Conservation (phyloP, 2,888 invertebrate genomes). For the Eurytoma adleriae region DNA sequence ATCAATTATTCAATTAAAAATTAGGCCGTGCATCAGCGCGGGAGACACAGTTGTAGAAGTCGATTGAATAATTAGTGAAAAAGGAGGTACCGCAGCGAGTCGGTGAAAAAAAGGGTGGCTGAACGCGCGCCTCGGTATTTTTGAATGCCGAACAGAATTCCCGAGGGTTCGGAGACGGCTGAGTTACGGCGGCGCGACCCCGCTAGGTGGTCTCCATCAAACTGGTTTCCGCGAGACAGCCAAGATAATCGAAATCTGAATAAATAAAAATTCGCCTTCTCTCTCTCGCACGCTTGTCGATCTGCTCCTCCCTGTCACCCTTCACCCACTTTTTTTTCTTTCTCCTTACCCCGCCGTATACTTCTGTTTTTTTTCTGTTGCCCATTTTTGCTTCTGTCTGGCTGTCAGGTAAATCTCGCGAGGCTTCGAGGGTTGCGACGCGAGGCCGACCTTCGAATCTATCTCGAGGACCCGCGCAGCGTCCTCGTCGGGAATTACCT, state of each 20-base stretch:
- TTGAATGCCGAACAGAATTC: conserved; percentile 60
- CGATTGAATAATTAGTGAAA: conserved; percentile 34
- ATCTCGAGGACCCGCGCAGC: conserved; percentile 18
- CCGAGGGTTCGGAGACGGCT: conserved; percentile 61
- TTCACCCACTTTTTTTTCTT: conserved; percentile 44
- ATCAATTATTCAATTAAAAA: conserved; percentile 31
- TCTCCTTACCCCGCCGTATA: not conserved
- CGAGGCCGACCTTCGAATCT: conserved; percentile 48
- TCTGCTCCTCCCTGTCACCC: conserved; percentile 52
- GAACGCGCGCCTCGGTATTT: conserved; percentile 28
- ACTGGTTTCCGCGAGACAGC: conserved; percentile 63
- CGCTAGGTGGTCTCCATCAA: conserved; percentile 68
- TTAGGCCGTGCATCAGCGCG: not conserved
- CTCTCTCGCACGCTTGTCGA: conserved; percentile 48
- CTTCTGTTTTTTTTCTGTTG: conserved; percentile 28
- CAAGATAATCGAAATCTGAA: conserved; percentile 70
- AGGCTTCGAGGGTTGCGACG: conserved; percentile 51
- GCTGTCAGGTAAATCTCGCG: conserved; percentile 58
- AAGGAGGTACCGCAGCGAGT: conserved; percentile 18
- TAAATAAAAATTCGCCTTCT: conserved; percentile 65
- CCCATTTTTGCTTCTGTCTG: conserved; percentile 40
- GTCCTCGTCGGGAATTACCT: conserved; percentile 55
- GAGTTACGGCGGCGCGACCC: conserved; percentile 60
- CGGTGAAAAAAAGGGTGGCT: conserved; percentile 48
- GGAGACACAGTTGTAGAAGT: not conserved